Evolutionary conservation across 2,888 invertebrate genomes (phyloP).

Genomic region (Rhagophthalmus giganteus): DNA sequence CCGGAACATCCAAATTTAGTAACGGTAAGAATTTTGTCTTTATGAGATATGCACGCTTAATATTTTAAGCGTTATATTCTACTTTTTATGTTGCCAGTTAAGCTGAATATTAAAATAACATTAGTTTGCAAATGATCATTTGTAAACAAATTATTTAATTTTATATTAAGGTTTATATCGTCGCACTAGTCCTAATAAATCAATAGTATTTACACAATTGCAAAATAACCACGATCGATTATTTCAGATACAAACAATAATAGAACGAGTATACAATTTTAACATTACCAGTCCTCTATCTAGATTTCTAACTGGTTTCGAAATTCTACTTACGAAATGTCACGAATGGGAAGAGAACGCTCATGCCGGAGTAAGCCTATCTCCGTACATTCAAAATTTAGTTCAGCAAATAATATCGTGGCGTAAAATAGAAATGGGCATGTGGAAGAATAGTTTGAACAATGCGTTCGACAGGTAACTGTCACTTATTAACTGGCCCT

Average conservation of each 20-base stretch:
- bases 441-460: slow-evolving; percentile 84
- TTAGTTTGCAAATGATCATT: too few species aligned
- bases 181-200: too few species aligned
- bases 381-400: slow-evolving; percentile 70
- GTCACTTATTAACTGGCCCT: not conserved
- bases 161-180: too few species aligned
- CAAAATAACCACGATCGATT: too few species aligned
- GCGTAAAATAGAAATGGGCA: slow-evolving; percentile 85
- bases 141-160: too few species aligned
- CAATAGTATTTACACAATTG: too few species aligned
- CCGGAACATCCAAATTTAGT: slow-evolving; percentile 87
- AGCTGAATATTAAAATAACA: too few species aligned
- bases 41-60: not conserved
- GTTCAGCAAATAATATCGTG: slow-evolving; percentile 85
- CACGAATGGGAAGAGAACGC: slow-evolving; percentile 94
- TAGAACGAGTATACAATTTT: slow-evolving; percentile 68
- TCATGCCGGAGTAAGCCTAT: slow-evolving; percentile 81
- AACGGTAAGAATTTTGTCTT: slow-evolving; percentile 61
- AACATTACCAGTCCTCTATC: slow-evolving; percentile 81
- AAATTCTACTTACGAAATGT: slow-evolving; percentile 80
- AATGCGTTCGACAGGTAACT: slow-evolving; percentile 64
- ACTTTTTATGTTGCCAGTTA: too few species aligned
- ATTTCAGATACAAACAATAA: slow-evolving; percentile 65
- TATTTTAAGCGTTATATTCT: too few species aligned
- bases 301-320: slow-evolving; percentile 87